Conservation (phyloP, 53 echinoderm and acorn worm species). For the Pentamera pediparva region DNA sequence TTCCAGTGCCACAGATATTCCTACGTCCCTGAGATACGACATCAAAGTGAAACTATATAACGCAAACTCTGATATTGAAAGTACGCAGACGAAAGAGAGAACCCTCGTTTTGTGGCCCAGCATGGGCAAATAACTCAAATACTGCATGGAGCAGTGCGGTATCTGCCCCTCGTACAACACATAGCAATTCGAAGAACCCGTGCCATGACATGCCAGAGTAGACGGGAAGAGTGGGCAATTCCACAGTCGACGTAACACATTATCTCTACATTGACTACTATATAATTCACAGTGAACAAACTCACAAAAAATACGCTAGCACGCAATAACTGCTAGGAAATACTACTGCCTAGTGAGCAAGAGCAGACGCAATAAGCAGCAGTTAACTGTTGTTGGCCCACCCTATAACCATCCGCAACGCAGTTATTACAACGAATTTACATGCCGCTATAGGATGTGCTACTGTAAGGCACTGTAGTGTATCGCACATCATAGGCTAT, state of each 20-base stretch:
- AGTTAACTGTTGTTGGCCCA: too few relatives aligned
- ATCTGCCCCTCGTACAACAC: slow-evolving; percentile 34
- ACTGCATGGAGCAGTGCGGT: slow-evolving; percentile 24
- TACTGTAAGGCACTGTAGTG: too few relatives aligned
- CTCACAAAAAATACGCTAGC: too few relatives aligned
- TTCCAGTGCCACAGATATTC: slow-evolving; percentile 29
- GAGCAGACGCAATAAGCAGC: too few relatives aligned
- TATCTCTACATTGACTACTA: too few relatives aligned
- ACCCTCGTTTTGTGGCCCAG: slow-evolving; percentile 50
- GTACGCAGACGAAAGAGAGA: slow-evolving; percentile 36
- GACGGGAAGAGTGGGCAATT: slow-evolving; percentile 46
- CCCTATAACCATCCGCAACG: too few relatives aligned
- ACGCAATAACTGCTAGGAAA: too few relatives aligned
- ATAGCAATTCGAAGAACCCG: slow-evolving; percentile 46
- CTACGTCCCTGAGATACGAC: background rate
- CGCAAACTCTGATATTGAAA: slow-evolving; percentile 46
- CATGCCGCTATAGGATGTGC: too few relatives aligned
- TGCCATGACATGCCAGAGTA: slow-evolving; percentile 38
- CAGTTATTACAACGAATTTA: too few relatives aligned
- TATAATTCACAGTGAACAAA: too few relatives aligned
- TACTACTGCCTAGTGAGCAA: too few relatives aligned
- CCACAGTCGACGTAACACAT: slow-evolving; percentile 32
- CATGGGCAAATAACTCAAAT: slow-evolving; percentile 27
- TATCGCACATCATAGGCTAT: too few relatives aligned
- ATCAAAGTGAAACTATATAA: slow-evolving; percentile 36